Evolutionary conservation across 2,888 invertebrate genomes (phyloP), one percentile per base, ranked within the genome.

Genomic region (Luperina nickerlii): DNA sequence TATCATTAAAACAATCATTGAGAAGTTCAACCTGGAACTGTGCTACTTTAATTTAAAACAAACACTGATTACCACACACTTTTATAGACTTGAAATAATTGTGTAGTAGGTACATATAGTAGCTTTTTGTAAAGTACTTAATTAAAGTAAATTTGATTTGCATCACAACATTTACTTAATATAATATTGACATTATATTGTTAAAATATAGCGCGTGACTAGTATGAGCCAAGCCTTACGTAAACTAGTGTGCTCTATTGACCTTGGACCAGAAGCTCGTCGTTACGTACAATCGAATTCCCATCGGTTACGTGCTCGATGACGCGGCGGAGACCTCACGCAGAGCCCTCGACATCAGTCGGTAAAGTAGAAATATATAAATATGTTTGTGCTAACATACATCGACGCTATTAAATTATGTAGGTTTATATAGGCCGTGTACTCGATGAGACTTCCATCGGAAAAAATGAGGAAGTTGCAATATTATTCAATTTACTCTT

Each of bases 181-280:
- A 48, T 48, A 48, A 48, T 18, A n/a, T n/a, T n/a, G 51, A 38
- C n/a, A 72, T n/a, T n/a, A 38, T 27, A 54, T 27, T n/a, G 11
- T 57, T 63, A n/a, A 38, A 60, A 76, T 24, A 45, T 24, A 32
- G 27, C n/a, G 13, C 5, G 18, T 54, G 20, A 38, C 20, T 38
- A n/a, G 67, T 86, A 32, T 63, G 27, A 18, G 18, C 42, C 42
- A 82, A 69, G 74, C 65, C 32, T 74, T 32, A 75, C 24, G 8
- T 74, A 51, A 20, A 76, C 32, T 69, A 27, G 63, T 69, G 45
- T 77, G 42, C 13, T 73, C 32, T 67, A 1, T 0, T 76, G 66
- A 62, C 85, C 84, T 85, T 85, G 76, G 65, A 76, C 45, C 71
- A 78, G 78, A 78, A 78, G 68, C 76, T 68, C n/a, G 24, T 27